phyloP scores from a whole-genome alignment of 2,797 vertebrate genomes.

The Pachyuromys duprasi region DNA sequence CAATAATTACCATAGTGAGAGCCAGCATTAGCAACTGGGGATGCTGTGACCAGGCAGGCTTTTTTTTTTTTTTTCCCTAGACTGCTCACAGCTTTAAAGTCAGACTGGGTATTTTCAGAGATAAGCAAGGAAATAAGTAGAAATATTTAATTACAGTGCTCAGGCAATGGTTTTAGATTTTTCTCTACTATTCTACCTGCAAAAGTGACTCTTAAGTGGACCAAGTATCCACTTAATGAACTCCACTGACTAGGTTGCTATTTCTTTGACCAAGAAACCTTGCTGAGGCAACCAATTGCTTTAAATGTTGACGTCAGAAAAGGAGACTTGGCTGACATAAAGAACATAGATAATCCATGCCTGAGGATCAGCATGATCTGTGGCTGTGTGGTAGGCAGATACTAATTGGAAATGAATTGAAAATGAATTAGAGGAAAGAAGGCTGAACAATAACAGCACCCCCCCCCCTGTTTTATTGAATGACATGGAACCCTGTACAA shows the following conservation, averaged over 20 bases:
- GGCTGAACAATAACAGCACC: neutral
- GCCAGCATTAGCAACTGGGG: constrained; percentile 41
- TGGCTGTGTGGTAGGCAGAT: neutral
- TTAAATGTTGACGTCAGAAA: neutral
- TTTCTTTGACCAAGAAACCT: neutral
- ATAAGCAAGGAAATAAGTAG: neutral
- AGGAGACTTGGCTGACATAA: neutral
- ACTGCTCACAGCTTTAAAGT: constrained; percentile 35
- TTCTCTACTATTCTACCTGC: neutral
- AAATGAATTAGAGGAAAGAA: neutral
- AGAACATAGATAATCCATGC: neutral
- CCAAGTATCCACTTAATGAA: neutral
- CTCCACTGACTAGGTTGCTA: neutral
- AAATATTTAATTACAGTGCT: neutral
- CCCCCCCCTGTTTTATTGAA: neutral
- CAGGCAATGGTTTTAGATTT: neutral
- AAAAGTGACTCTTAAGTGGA: neutral
- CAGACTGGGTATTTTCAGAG: neutral
- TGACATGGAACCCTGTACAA: neutral
- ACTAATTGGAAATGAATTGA: too few species aligned
- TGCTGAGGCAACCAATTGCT: neutral
- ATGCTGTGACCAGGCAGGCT: neutral
- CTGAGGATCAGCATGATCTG: neutral
- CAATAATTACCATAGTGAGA: constrained; percentile 74
- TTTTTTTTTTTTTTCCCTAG: neutral